Percentiles rank a stretch among this genome's conserved stretches.
Evolutionary conservation across 1,140 invertebrate species (phyloP).

Genomic region (Holotrichia oblita): DNA sequence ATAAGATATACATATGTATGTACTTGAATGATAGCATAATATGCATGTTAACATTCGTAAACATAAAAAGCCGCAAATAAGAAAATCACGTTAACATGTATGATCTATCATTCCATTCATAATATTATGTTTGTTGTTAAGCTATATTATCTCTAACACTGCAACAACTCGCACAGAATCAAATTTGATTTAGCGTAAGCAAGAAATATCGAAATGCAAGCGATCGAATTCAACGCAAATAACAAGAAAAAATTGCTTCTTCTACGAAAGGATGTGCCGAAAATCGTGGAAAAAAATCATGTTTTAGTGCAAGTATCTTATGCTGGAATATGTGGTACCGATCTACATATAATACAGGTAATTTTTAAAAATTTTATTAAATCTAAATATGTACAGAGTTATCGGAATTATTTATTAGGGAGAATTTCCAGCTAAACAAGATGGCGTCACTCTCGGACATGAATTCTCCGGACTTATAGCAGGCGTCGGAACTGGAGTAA

Average conservation of each 20-base stretch:
- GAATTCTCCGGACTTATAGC: constrained; percentile 73
- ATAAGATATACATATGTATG: too few relatives aligned
- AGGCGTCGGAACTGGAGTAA: constrained; percentile 67
- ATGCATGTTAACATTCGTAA: too few relatives aligned
- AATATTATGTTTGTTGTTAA: too few relatives aligned
- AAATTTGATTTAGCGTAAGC: neutral
- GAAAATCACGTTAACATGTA: too few relatives aligned
- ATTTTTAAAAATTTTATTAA: too few relatives aligned
- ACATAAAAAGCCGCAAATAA: too few relatives aligned
- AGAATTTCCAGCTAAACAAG: constrained; percentile 67
- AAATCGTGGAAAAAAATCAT: constrained; percentile 63
- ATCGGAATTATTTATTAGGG: constrained; percentile 65
- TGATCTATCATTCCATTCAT: too few relatives aligned
- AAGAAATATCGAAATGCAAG: constrained; percentile 36
- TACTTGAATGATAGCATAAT: too few relatives aligned
- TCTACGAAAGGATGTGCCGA: constrained; percentile 63
- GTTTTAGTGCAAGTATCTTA: constrained; percentile 72
- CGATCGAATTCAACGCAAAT: constrained; percentile 16
- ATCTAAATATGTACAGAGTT: too few relatives aligned
- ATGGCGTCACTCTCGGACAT: constrained; percentile 70
- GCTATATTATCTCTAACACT: neutral
- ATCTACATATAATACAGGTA: constrained; percentile 79
- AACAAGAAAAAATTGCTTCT: constrained; percentile 63
- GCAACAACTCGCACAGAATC: neutral
- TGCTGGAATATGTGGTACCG: constrained; percentile 84